A percentile compares a stretch with the other conserved stretches of the same genome.
Evolutionary conservation across 2,113 vertebrate species (phyloP).

Genomic region (Atrichornis clamosus): DNA sequence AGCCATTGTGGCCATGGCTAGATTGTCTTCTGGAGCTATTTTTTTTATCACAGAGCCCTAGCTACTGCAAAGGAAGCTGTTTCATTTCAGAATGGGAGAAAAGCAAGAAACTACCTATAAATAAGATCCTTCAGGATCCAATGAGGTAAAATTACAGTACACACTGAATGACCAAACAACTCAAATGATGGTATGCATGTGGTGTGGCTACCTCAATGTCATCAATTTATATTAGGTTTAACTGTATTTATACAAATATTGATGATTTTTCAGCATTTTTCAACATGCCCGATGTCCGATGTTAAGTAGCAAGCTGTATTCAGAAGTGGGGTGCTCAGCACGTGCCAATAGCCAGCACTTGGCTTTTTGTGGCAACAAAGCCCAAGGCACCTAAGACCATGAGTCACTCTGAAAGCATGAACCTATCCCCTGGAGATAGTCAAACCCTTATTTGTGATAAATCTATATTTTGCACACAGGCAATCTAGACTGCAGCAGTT

Average conservation of each 20-base stretch:
- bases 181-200: background rate
- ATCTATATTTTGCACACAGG: constrained; percentile 1
- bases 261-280: background rate
- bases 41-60: background rate
- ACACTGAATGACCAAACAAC: background rate
- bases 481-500: constrained; percentile 2
- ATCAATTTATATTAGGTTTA: background rate
- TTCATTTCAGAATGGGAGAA: background rate
- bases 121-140: background rate
- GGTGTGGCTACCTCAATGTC: background rate
- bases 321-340: background rate
- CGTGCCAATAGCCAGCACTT: background rate
- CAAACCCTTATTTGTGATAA: constrained; percentile 39
- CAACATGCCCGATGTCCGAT: background rate
- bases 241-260: background rate
- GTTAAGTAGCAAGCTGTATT: background rate
- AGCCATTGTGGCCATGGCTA: background rate
- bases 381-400: background rate
- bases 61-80: background rate
- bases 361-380: background rate
- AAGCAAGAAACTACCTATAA: background rate
- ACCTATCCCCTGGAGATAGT: background rate
- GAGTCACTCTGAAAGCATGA: constrained; percentile 39
- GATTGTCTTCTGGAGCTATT: background rate
- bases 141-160: background rate